Evolutionary conservation across 2,797 vertebrate species (phyloP), one percentile per base, ranked within the genome.

Genomic region (Notamacropus eugenii): DNA sequence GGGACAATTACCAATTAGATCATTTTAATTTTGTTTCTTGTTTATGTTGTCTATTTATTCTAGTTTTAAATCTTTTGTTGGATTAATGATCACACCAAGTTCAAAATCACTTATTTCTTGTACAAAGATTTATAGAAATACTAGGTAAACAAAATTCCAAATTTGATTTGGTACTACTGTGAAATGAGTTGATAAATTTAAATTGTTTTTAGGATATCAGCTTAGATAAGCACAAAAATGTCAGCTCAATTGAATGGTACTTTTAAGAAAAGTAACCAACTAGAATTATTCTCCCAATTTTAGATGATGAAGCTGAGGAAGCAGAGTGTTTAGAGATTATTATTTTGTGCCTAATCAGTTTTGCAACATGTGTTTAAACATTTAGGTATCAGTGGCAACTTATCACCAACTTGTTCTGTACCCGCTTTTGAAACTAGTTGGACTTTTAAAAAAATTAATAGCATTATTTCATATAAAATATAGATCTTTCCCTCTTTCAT

Each of bases 131-230:
- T 96, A 55, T 3, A 4, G 55, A 34, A 96, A 94, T 27, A 29
- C 92, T 50, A 90, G 28, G 22, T 93, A 50, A 90, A 24, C 67
- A 55, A 55, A 93, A 93, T 54, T 91, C 56, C 46, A 95, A 16
- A 87, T 90, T 94, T 94, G 55, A 93, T 93, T 91, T 91, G 92
- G 56, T 95, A 95, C 57, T 91, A 27, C 92, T 93, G 13, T 46
- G 59, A 96, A 93, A 90, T 94, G 56, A 90, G 5, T 92, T 91
- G 50, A 52, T 90, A 56, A 31, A 92, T 93, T 95, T 58, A 55
- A 55, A 52, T 90, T 90, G 52, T 54, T 54, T 90, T 14, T 90
- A 54, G 13, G 22, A 52, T 50, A 54, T 54, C 9, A 90, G 46
- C 29, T 54, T 90, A 91, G 55, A 31, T 91, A 92, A 95, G 11